phyloP scores from a whole-genome alignment of 2,888 invertebrate species.

The Galerucella calmariensis region DNA sequence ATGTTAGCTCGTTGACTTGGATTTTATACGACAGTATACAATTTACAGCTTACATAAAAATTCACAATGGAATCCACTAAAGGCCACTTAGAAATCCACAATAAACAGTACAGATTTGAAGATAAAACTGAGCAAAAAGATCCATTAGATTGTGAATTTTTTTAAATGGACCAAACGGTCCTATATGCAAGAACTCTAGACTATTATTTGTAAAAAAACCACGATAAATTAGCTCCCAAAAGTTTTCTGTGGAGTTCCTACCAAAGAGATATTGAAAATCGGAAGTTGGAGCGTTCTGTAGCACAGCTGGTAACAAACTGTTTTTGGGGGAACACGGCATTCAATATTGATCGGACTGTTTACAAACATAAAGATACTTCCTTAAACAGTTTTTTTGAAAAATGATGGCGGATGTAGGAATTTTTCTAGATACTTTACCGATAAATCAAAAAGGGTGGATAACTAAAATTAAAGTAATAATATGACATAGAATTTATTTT shows the following conservation, averaged over 20 bases:
- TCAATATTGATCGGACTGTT: conserved; percentile 4
- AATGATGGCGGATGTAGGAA: neutral
- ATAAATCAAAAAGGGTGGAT: neutral
- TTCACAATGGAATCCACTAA: too few species aligned
- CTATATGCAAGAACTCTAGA: neutral
- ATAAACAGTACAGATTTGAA: too few species aligned
- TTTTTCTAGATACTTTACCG: neutral
- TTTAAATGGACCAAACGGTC: neutral
- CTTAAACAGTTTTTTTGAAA: conserved; percentile 14
- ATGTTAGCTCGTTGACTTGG: neutral
- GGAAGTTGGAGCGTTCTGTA: conserved; percentile 1
- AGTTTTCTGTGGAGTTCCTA: neutral
- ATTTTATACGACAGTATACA: neutral
- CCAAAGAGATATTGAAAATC: conserved; percentile 14
- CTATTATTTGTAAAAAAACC: neutral
- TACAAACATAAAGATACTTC: conserved; percentile 18
- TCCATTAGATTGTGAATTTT: too few species aligned
- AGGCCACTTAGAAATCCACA: too few species aligned
- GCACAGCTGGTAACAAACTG: conserved; percentile 16
- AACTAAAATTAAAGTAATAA: neutral
- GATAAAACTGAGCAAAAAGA: too few species aligned
- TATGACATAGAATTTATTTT: too few species aligned
- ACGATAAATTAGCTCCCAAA: neutral
- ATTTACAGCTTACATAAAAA: too few species aligned
- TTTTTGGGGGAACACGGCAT: conserved; percentile 6